Percentiles rank a stretch among this genome's conserved stretches.
These are phyloP conservation scores for Entelurus aequoreus DNA, from an alignment of 2,113 vertebrate genomes.

Conservation along the genomic window DNA sequence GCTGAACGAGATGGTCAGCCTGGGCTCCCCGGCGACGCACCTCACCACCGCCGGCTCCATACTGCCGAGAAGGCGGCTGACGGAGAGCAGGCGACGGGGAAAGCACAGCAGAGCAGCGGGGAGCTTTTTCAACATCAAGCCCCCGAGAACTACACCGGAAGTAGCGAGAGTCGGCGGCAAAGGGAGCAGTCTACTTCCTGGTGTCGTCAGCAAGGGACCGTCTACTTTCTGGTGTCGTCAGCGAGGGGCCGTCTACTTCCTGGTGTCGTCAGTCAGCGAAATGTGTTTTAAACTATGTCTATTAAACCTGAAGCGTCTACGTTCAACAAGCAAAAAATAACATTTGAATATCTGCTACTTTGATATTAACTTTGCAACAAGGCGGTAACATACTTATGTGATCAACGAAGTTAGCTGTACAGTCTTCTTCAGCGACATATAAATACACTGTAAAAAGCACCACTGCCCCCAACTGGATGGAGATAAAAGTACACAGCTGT, in stretches of 20 bases:
- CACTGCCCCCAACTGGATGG: not conserved
- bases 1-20: constrained; percentile 82
- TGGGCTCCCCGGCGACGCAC: constrained; percentile 81
- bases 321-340: no score
- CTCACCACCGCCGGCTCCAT: constrained; percentile 86
- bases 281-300: not conserved
- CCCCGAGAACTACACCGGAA: not conserved
- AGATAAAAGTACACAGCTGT: not conserved
- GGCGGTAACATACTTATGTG: no score
- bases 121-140: constrained; percentile 56
- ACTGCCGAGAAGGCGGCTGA: constrained; percentile 1
- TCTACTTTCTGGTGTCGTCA: not conserved
- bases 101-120: constrained; percentile 17
- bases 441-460: accelerated
- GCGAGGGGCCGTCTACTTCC: not conserved
- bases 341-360: no score
- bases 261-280: not conserved
- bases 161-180: not conserved
- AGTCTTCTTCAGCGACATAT: no score
- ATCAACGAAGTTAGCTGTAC: no score
- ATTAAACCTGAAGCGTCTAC: not conserved
- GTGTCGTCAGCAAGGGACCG: not conserved
- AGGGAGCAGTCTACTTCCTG: not conserved
- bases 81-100: constrained; percentile 17
- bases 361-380: no score